These are phyloP conservation scores for Bombus polaris DNA, from an alignment of 1,140 invertebrate species.

Conservation along the genomic window DNA sequence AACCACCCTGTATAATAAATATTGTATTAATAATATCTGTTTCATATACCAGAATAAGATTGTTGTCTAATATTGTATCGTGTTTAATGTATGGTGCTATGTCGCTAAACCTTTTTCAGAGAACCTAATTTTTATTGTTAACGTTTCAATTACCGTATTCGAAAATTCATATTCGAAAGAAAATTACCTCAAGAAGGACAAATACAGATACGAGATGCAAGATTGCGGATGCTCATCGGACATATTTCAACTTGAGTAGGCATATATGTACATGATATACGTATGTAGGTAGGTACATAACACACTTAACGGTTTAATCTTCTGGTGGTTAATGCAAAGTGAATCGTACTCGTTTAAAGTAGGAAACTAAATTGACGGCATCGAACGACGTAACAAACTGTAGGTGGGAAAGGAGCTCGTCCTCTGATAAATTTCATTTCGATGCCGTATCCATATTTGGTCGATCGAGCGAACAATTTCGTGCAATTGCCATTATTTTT, in stretches of 20 bases:
- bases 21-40: background rate
- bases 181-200: background rate
- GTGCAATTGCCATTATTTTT: background rate
- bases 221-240: background rate
- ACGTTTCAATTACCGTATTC: too few relatives aligned
- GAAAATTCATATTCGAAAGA: too few relatives aligned
- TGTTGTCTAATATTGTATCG: background rate
- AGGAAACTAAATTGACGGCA: constrained; percentile 49
- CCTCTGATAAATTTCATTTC: constrained; percentile 1
- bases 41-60: background rate
- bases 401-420: background rate
- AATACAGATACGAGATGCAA: too few relatives aligned
- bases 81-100: too few relatives aligned
- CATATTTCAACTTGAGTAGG: background rate
- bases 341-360: constrained; percentile 47
- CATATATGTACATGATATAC: constrained; percentile 8
- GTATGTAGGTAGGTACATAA: background rate
- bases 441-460: background rate
- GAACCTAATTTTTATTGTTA: background rate
- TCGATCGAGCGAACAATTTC: background rate
- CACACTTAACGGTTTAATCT: constrained; percentile 51
- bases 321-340: constrained; percentile 40
- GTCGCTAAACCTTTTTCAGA: background rate
- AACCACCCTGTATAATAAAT: background rate
- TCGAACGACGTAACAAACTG: background rate